A percentile compares a stretch with the other conserved stretches of the same genome.
phyloP scores from a whole-genome alignment of 1,140 invertebrate species.

The Ericerus pela region DNA sequence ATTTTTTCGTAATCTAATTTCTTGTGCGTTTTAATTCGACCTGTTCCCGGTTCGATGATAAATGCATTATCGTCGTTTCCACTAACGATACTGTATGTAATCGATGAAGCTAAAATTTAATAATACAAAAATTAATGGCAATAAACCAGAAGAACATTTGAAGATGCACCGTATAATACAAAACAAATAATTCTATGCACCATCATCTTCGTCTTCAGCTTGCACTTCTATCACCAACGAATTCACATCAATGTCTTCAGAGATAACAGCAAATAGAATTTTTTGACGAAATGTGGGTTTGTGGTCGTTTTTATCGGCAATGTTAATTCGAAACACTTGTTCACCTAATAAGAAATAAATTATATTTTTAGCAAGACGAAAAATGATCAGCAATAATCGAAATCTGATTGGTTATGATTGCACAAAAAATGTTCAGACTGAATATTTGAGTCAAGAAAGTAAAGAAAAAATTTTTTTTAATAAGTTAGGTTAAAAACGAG shows the following conservation, averaged over 20 bases:
- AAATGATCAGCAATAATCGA: too few species aligned
- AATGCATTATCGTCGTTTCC: constrained; percentile 66
- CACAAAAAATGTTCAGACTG: too few species aligned
- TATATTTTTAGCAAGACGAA: too few species aligned
- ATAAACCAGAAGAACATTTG: not conserved
- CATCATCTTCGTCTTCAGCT: constrained; percentile 60
- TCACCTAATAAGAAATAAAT: constrained; percentile 33
- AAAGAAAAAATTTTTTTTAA: too few species aligned
- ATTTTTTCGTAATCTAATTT: constrained; percentile 71
- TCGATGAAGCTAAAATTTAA: constrained; percentile 44
- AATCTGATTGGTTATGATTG: too few species aligned
- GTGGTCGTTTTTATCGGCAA: constrained; percentile 85
- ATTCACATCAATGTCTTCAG: constrained; percentile 68
- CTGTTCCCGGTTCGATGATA: constrained; percentile 57
- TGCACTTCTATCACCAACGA: constrained; percentile 63
- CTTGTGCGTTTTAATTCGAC: constrained; percentile 59
- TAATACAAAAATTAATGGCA: too few species aligned
- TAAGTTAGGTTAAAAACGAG: too few species aligned
- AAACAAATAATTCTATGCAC: constrained; percentile 6
- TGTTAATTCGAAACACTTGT: constrained; percentile 66
- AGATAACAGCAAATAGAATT: constrained; percentile 60
- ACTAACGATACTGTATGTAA: constrained; percentile 58
- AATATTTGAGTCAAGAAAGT: too few species aligned
- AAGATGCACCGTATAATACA: constrained; percentile 10
- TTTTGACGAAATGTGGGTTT: constrained; percentile 54